Evolutionary conservation across 2,888 invertebrate species (phyloP).

Genomic region (Antitype chi): DNA sequence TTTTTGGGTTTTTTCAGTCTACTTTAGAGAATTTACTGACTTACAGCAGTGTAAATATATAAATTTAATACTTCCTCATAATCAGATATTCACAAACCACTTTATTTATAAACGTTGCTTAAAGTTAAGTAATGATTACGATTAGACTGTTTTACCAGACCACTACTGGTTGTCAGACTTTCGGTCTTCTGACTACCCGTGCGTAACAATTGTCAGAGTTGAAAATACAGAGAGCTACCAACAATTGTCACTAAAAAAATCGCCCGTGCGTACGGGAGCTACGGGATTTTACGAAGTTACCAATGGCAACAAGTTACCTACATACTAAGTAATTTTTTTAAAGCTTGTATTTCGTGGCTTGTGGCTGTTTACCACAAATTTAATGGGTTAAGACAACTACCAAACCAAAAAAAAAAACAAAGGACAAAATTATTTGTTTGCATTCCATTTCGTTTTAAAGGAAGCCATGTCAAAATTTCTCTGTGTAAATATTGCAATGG

Average conservation of each 20-base stretch:
- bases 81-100: no score
- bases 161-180: no score
- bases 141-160: no score
- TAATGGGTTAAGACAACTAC: constrained; percentile 25
- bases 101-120: no score
- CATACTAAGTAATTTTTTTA: not conserved
- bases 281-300: constrained; percentile 18
- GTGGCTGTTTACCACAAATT: constrained; percentile 17
- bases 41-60: no score
- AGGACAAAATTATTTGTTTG: constrained; percentile 14
- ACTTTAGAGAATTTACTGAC: no score
- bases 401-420: not conserved
- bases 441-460: constrained; percentile 40
- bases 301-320: not conserved
- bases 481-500: constrained; percentile 37
- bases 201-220: no score
- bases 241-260: not conserved
- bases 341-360: constrained; percentile 3
- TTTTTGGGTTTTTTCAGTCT: no score
- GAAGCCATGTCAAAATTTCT: not conserved
- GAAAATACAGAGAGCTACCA: not conserved
- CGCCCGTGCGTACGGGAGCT: not conserved
- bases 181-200: no score
- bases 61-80: no score
- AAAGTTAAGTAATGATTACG: no score